Evolutionary conservation across 2,888 invertebrate genomes (phyloP).

Genomic region (Microplitis deprimator): DNA sequence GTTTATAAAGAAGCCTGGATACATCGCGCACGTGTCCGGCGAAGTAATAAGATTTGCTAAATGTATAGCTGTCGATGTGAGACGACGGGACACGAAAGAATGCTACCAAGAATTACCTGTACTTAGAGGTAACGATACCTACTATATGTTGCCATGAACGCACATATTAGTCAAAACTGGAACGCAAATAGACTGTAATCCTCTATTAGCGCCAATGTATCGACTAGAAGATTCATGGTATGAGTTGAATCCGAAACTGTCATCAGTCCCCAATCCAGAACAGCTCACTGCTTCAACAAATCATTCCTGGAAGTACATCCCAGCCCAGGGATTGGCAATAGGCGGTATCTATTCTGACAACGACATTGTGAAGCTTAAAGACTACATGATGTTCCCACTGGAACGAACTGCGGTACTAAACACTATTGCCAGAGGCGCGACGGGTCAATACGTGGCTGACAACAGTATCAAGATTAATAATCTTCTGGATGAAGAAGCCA

Average conservation of each 20-base stretch:
- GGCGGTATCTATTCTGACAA: neutral
- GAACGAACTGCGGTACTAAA: constrained; percentile 32
- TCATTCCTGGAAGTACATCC: too few species aligned
- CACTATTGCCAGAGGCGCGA: constrained; percentile 10
- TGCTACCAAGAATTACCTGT: constrained; percentile 31
- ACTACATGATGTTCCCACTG: constrained; percentile 37
- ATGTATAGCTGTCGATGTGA: constrained; percentile 11
- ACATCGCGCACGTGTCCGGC: too few species aligned
- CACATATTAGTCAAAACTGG: constrained; percentile 24
- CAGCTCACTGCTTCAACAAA: too few species aligned
- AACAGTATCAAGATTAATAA: neutral
- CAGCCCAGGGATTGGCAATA: too few species aligned
- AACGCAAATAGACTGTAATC: constrained; percentile 17
- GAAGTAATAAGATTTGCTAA: too few species aligned
- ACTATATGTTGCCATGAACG: constrained; percentile 5
- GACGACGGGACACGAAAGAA: neutral
- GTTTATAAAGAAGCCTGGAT: too few species aligned
- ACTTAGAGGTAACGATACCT: constrained; percentile 4
- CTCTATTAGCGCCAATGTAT: constrained; percentile 10
- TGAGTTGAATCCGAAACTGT: too few species aligned
- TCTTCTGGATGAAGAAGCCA: neutral
- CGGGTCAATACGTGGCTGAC: neutral
- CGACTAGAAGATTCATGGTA: neutral
- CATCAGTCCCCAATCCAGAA: too few species aligned
- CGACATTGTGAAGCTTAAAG: constrained; percentile 19